Evolutionary conservation across 1,140 invertebrate genomes (phyloP), one percentile per base, ranked within the genome.

Genomic region (Drosophila teissieri): DNA sequence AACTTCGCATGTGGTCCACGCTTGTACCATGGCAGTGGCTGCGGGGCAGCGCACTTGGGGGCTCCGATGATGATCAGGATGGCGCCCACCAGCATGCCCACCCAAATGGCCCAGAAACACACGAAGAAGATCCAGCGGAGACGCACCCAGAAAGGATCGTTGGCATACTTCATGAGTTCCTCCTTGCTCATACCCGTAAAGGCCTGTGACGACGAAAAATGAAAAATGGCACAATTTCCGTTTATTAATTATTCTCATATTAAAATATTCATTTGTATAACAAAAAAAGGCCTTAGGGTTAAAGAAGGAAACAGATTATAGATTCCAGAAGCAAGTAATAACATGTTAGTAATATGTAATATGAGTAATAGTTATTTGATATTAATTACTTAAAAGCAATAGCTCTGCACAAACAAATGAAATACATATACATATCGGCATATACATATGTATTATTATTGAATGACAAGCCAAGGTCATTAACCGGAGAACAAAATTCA

Each of bases 91-190:
- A 98, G 92, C 97, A 98, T 98, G 37, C 94, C 95, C 52, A 95
- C 86, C 97, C 97, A 98, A 36, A 96, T 84, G 14, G 96, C 69
- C 97, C 97, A 98, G 91, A 98, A 98, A 7, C 95, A 77, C 31
- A 97, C 93, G 90, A 98, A 98, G 54, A 98, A 94, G 70, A 95
- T 93, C 96, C 96, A 97, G 78, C 97, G 94, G 46, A 98, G 92
- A 51, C 95, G 94, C 31, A 98, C 94, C 97, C 97, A 98, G 91
- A 98, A 98, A 34, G 97, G 97, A 93, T 98, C 97, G 86, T 97
- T 97, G 0, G 96, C 97, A 83, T 95, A 97, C 92, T 97, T 97
- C 96, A 98, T 95, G 49, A 98, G 92, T 90, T 98, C 97, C 85
- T 98, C 97, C 92, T 98, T 98, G 4, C 95, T 95, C 93, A 98